phyloP scores from a whole-genome alignment of 1,140 invertebrate genomes.

The Aricia agestis region DNA sequence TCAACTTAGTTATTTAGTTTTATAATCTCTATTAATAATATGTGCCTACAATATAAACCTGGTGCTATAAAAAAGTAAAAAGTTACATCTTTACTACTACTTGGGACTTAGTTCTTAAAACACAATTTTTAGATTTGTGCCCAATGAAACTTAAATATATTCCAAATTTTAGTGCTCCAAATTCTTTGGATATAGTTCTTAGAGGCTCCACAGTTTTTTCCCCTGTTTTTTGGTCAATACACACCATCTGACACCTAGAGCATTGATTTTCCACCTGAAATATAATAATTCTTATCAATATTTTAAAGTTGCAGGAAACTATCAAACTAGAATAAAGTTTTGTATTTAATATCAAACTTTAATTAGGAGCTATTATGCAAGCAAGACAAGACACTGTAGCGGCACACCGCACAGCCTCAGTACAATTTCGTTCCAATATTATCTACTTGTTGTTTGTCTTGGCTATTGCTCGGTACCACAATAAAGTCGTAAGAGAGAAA shows the following conservation, averaged over 20 bases:
- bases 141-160: constrained; percentile 80
- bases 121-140: constrained; percentile 39
- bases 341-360: constrained; percentile 24
- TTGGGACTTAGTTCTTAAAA: constrained; percentile 39
- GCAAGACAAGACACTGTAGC: background rate
- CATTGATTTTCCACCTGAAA: constrained; percentile 86
- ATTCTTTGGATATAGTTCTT: constrained; percentile 84
- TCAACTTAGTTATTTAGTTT: too few relatives aligned
- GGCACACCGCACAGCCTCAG: too few relatives aligned
- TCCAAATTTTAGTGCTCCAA: constrained; percentile 86
- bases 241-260: constrained; percentile 95
- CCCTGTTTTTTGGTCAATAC: constrained; percentile 91
- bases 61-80: too few relatives aligned
- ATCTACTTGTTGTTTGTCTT: too few relatives aligned
- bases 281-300: constrained; percentile 18
- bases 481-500: too few relatives aligned
- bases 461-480: too few relatives aligned
- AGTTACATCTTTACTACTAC: constrained; percentile 34
- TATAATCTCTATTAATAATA: too few relatives aligned
- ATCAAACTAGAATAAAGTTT: too few relatives aligned
- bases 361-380: background rate
- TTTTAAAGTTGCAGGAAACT: too few relatives aligned
- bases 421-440: too few relatives aligned
- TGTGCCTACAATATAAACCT: too few relatives aligned
- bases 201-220: constrained; percentile 89